Percentiles rank a stretch among this genome's conserved stretches.
Conservation (phyloP, 2,888 invertebrate genomes). For the Pollenia griseotomentosa region DNA sequence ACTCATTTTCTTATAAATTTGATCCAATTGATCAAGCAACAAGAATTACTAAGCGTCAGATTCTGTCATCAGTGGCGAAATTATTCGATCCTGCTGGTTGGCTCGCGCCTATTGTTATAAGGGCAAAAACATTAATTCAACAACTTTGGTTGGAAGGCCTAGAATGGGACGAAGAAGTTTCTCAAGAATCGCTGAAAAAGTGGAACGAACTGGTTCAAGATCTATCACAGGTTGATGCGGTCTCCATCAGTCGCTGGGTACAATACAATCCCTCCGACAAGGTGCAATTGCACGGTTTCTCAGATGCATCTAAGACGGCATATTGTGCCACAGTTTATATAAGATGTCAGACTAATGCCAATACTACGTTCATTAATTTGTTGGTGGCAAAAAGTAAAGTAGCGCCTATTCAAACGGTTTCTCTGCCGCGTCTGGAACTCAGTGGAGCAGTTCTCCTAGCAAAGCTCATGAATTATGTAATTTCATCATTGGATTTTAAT, state of each 20-base stretch:
- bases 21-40: neutral
- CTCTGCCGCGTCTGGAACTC: too few relatives aligned
- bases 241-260: neutral
- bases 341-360: neutral
- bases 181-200: neutral
- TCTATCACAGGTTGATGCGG: neutral
- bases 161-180: constrained; percentile 2
- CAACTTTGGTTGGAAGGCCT: neutral
- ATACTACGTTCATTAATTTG: neutral
- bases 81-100: neutral
- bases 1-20: neutral
- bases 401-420: neutral
- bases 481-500: neutral
- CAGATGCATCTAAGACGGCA: neutral
- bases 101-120: too few relatives aligned
- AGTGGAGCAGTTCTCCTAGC: neutral
- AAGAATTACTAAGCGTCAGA: neutral
- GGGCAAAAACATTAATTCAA: too few relatives aligned
- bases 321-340: too few relatives aligned
- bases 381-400: constrained; percentile 26
- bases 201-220: constrained; percentile 12
- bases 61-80: constrained; percentile 3
- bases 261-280: neutral
- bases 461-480: constrained; percentile 14
- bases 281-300: neutral